Base-by-base conservation (phyloP, 2,113 vertebrate species). In the Recurvirostra avosetta region DNA sequence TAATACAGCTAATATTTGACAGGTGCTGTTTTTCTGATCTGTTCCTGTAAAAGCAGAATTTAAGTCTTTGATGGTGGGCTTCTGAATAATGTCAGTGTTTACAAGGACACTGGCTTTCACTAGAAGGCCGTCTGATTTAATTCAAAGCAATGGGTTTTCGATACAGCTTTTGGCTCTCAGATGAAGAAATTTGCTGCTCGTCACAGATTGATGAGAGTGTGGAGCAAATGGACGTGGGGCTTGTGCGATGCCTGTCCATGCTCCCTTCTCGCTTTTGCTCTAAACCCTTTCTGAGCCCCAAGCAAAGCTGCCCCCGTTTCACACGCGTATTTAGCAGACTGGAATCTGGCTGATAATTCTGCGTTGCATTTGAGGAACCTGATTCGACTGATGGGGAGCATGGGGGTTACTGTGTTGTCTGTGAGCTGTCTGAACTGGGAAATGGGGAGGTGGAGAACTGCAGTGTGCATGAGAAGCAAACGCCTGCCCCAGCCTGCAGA, bases 201-300 rank as follows among this genome's bases (percentile, higher is more conserved):
- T 52, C 49, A 3, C 1, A 0, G 77, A 88, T 79, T 49, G 43
- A 29, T 0, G 0, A 38, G 19, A 61, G 16, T 1, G 1, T 56
- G 52, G 65, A 78, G 20, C 70, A 85, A 78, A 73, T 15, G 25
- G 34, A 49, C 34, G 16, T 16, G 11, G 34, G 53, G 10, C 25
- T 83, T 41, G 45, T n/a, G 65, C 34, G 40, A n/a, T 40, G 16
- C 76, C 53, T 29, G 15, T 52, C 52, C 16, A 25, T 0, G 0
- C 25, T 47, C 65, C 2, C 1, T 53, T 87, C 68, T 74, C 6
- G 19, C 50, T 63, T 70, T 34, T 91, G 41, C 41, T 87, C 74
- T 78, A 20, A 38, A 75, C 11, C n/a, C 25, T 81, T 66, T 71
- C 43, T 34, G 62, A 94, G 43, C 43, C n/a, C 19, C 66, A 67